Evolutionary conservation across 2,113 vertebrate species (phyloP), one percentile per base, ranked within the genome.

Genomic region (Epinephelus cyanopodus): DNA sequence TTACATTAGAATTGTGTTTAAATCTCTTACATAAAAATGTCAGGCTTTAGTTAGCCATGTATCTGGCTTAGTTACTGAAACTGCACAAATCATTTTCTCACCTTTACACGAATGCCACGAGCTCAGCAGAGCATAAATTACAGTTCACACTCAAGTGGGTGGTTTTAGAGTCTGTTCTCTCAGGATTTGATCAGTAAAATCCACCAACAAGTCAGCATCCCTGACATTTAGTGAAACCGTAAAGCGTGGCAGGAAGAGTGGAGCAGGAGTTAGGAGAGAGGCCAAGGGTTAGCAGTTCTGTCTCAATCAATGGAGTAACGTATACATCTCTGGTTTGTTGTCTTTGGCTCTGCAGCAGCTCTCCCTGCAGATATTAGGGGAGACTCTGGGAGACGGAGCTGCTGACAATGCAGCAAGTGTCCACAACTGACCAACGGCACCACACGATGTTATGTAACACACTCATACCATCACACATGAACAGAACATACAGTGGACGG

Each of bases 321-420:
- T 60, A 11, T 18, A 65, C n/a, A 9, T 69, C 70, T 60, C n/a
- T 17, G 14, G 66, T 39, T 66, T 72, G 83, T 72, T 85, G 50
- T 72, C 37, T 77, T 77, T 81, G 77, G 77, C 82, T 15, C 7
- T 17, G 23, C 47, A 0, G 33, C 54, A 23, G 62, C 61, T 76
- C 50, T 72, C 53, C 53, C 45, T 74, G 72, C 77, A 76, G 77
- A 78, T 62, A 67, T 10, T 68, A 13, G 11, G 2, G 18, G 66
- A 77, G 5, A 19, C 64, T 65, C 23, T 47, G 19, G 75, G 45
- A 77, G 83, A 54, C 29, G 2, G 19, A 67, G 65, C 52, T 58
- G 66, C 72, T 60, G 66, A 85, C 83, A 85, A 61, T 76, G 83
- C 65, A 66, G 29, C 47, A 0, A 85, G 77, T 85, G 83, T 85